These are phyloP conservation scores for Dione vanillae DNA, from an alignment of 2,888 invertebrate species.

Conservation along the genomic window DNA sequence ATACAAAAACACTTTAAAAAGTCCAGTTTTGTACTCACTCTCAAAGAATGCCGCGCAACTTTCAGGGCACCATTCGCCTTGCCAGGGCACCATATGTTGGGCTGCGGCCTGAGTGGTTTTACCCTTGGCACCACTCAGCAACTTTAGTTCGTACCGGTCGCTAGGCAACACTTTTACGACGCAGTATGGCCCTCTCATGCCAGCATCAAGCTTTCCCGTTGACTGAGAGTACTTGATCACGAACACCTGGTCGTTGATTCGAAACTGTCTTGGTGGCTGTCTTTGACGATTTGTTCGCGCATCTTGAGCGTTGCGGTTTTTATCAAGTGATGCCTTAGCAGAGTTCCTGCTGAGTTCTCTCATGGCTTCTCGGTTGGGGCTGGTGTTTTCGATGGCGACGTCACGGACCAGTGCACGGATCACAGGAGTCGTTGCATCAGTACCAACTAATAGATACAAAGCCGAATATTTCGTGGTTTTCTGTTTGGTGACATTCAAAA, in stretches of 20 bases:
- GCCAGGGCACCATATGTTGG: conserved; percentile 46
- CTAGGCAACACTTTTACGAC: too few relatives aligned
- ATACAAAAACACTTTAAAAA: too few relatives aligned
- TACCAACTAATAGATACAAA: conserved; percentile 36
- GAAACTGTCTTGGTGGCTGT: conserved; percentile 24
- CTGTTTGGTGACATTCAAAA: conserved; percentile 38
- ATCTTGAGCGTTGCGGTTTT: conserved; percentile 38
- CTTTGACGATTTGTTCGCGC: conserved; percentile 32
- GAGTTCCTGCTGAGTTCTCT: conserved; percentile 29
- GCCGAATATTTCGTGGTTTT: conserved; percentile 36
- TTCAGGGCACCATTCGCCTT: conserved; percentile 44
- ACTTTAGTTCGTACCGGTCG: too few relatives aligned
- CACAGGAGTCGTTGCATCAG: conserved; percentile 34
- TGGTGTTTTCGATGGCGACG: conserved; percentile 10
- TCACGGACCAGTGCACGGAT: conserved; percentile 38
- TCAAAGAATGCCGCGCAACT: conserved; percentile 37
- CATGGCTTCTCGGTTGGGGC: conserved; percentile 32
- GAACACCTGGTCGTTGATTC: too few relatives aligned
- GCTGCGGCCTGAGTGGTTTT: conserved; percentile 46
- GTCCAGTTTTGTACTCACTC: too few relatives aligned
- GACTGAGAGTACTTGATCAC: too few relatives aligned
- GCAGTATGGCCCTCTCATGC: too few relatives aligned
- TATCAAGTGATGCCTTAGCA: conserved; percentile 13
- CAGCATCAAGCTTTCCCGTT: too few relatives aligned
- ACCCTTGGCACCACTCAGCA: too few relatives aligned